These are phyloP conservation scores for Sparidentex hasta DNA, from an alignment of 2,797 vertebrate genomes.

Conservation along the genomic window DNA sequence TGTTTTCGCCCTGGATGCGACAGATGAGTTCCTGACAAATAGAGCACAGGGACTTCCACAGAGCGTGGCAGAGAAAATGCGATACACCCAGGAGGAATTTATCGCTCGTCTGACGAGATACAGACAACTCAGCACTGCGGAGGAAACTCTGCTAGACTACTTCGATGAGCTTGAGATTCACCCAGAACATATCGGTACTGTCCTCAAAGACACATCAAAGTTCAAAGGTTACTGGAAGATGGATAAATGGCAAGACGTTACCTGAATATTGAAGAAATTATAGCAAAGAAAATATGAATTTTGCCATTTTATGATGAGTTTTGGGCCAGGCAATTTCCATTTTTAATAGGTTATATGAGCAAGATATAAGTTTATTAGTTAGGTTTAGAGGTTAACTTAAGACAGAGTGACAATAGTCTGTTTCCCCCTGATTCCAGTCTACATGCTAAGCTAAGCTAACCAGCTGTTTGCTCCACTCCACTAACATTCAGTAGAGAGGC, in stretches of 20 bases:
- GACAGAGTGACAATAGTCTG: neutral
- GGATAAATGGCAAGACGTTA: neutral
- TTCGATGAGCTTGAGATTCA: slow-evolving; percentile 95
- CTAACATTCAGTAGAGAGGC: neutral
- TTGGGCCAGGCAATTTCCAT: too few species aligned
- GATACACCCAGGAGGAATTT: slow-evolving; percentile 87
- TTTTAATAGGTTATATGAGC: too few species aligned
- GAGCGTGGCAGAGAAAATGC: slow-evolving; percentile 81
- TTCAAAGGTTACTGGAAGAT: neutral
- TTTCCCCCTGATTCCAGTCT: neutral
- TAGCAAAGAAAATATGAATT: too few species aligned
- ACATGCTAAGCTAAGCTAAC: slow-evolving; percentile 1
- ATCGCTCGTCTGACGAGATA: slow-evolving; percentile 83
- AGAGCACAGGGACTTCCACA: slow-evolving; percentile 89
- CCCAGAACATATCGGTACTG: slow-evolving; percentile 89
- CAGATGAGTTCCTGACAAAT: slow-evolving; percentile 91
- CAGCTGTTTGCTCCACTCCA: neutral
- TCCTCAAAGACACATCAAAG: neutral
- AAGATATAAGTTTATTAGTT: too few species aligned
- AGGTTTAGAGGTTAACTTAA: neutral
- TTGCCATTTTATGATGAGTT: too few species aligned
- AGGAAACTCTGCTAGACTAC: slow-evolving; percentile 91
- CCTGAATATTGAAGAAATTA: too few species aligned
- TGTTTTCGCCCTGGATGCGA: slow-evolving; percentile 88
- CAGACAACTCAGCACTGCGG: slow-evolving; percentile 80